phyloP scores from a whole-genome alignment of 2,797 vertebrate genomes.

The Fistularia tabacaria region DNA sequence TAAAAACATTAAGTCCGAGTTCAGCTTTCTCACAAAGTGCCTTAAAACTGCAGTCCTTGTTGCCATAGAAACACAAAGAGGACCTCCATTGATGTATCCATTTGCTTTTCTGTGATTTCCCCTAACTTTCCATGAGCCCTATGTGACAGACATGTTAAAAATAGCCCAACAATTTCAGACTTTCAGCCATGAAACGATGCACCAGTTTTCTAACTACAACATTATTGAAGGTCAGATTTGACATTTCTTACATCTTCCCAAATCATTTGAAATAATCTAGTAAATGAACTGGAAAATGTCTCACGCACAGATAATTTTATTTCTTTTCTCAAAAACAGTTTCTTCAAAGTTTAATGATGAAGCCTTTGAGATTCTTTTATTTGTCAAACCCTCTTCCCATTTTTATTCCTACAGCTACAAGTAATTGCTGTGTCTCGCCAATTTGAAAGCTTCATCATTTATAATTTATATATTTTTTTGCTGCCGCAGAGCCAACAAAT shows the following conservation, averaged over 20 bases:
- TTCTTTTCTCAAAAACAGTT: not conserved
- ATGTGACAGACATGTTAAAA: not conserved
- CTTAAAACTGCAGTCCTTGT: conserved; percentile 1
- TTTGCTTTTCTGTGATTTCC: not conserved
- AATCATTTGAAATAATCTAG: not conserved
- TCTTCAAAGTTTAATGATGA: conserved; percentile 15
- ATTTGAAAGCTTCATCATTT: conserved; percentile 32
- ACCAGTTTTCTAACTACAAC: too few relatives aligned
- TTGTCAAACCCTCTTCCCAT: conserved; percentile 5
- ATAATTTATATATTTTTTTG: conserved; percentile 15
- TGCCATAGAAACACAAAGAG: not conserved
- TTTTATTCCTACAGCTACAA: conserved; percentile 5
- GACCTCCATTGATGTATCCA: not conserved
- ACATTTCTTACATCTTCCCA: not conserved
- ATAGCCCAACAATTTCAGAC: not conserved
- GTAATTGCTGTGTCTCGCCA: conserved; percentile 18
- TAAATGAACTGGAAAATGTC: not conserved
- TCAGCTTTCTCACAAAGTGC: not conserved
- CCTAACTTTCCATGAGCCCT: not conserved
- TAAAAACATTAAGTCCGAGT: not conserved
- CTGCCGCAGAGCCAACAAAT: conserved; percentile 23
- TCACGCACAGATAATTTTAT: not conserved
- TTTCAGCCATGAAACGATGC: too few relatives aligned
- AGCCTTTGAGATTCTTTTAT: conserved; percentile 13
- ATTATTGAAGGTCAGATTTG: not conserved